These are phyloP conservation scores for Melipona bicolor DNA, from an alignment of 2,888 invertebrate genomes.

Conservation along the genomic window DNA sequence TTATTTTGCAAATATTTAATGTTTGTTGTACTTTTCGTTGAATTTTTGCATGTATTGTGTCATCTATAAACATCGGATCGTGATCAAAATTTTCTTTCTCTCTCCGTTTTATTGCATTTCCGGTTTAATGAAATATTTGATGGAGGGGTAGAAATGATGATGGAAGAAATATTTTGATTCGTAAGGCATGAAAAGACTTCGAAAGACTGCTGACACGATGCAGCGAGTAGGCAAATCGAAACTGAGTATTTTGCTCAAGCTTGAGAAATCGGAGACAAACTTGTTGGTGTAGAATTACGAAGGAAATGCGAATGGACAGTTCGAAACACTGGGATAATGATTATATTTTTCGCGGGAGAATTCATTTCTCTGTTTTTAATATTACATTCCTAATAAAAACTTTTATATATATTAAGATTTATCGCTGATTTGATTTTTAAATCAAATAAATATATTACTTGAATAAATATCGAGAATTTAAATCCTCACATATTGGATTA, in stretches of 20 bases:
- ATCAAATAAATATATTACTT: background rate
- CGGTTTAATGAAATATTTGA: background rate
- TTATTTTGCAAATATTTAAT: background rate
- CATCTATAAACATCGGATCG: background rate
- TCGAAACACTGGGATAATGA: background rate
- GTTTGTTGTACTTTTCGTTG: background rate
- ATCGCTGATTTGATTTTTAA: background rate
- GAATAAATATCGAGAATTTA: background rate
- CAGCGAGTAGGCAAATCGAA: constrained; percentile 69
- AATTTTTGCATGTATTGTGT: background rate
- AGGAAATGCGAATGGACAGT: constrained; percentile 55
- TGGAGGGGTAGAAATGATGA: background rate
- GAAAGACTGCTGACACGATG: constrained; percentile 47
- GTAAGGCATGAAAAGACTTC: constrained; percentile 19
- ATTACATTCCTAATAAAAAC: background rate
- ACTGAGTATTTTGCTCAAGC: constrained; percentile 68
- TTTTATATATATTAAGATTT: background rate
- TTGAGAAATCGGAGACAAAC: constrained; percentile 78
- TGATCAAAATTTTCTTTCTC: background rate
- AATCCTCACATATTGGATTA: background rate
- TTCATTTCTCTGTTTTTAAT: constrained; percentile 10
- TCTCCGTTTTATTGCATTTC: background rate
- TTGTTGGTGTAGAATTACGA: constrained; percentile 75
- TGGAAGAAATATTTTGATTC: constrained; percentile 10
- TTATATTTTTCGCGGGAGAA: constrained; percentile 33